A percentile compares a stretch with the other conserved stretches of the same genome.
Evolutionary conservation across 2,888 invertebrate genomes (phyloP).

Genomic region (Cenopis cana): DNA sequence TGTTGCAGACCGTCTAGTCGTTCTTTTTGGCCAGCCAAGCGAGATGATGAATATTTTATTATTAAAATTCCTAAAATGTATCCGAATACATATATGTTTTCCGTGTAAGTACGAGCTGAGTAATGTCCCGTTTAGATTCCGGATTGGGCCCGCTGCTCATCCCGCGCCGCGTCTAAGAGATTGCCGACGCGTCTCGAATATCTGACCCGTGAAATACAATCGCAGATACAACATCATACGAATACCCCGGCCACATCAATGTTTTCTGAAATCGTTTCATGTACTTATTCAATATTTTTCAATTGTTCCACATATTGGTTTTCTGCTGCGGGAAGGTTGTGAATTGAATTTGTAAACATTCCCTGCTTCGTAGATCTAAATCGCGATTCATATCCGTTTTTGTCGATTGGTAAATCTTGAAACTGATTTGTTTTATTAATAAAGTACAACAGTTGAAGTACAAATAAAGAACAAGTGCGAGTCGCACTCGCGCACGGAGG

Average conservation of each 20-base stretch:
- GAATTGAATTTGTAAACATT: conserved; percentile 26
- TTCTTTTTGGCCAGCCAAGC: neutral
- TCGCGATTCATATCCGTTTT: no score
- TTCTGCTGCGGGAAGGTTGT: conserved; percentile 15
- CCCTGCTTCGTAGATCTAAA: neutral
- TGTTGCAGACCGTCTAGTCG: neutral
- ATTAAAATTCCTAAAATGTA: neutral
- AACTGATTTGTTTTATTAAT: no score
- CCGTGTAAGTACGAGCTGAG: neutral
- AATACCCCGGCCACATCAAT: conserved; percentile 45
- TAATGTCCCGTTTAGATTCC: neutral
- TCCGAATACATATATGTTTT: neutral
- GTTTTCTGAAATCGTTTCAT: conserved; percentile 28
- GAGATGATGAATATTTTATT: neutral
- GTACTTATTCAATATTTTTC: conserved; percentile 35
- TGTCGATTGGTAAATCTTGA: no score
- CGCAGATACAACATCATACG: conserved; percentile 59
- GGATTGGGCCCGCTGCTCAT: conserved; percentile 24
- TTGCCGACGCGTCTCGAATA: conserved; percentile 71
- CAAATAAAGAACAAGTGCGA: no score
- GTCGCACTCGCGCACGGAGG: no score
- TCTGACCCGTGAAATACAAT: conserved; percentile 50
- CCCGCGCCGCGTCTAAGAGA: conserved; percentile 62
- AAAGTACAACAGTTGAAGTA: no score
- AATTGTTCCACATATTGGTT: conserved; percentile 21